phyloP scores from a whole-genome alignment of 2,797 vertebrate species.

The Hemibagrus guttatus region DNA sequence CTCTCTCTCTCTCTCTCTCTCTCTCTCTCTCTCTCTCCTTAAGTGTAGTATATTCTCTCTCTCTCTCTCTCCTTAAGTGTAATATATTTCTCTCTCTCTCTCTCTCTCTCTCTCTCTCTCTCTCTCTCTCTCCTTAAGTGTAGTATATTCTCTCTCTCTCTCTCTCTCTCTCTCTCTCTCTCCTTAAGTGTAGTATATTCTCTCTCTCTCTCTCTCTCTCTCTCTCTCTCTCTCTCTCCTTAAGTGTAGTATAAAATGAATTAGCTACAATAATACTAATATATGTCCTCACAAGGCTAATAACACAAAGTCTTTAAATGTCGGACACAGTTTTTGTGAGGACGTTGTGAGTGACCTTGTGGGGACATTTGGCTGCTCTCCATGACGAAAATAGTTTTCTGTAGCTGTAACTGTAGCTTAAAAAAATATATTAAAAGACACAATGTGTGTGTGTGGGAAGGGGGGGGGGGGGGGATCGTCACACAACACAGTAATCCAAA shows the following conservation, averaged over 20 bases:
- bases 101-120: not conserved
- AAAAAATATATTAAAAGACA: not conserved
- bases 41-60: too few species aligned
- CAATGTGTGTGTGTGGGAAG: not conserved
- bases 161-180: not conserved
- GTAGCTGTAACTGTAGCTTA: too few species aligned
- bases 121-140: not conserved
- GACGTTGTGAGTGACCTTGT: too few species aligned
- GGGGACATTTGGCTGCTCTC: too few species aligned
- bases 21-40: too few species aligned
- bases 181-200: too few species aligned
- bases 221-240: not conserved
- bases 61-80: not conserved
- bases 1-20: not conserved
- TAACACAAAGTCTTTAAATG: not conserved
- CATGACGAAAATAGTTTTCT: too few species aligned
- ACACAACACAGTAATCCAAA: conserved; percentile 3
- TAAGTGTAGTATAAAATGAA: too few species aligned
- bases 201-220: not conserved
- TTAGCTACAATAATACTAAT: too few species aligned
- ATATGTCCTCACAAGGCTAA: not conserved
- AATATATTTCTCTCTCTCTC: too few species aligned
- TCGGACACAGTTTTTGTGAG: not conserved
- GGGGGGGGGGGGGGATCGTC: not conserved
- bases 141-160: not conserved